Evolutionary conservation across 2,888 invertebrate genomes (phyloP).

Genomic region (Trichogramma evanescens): DNA sequence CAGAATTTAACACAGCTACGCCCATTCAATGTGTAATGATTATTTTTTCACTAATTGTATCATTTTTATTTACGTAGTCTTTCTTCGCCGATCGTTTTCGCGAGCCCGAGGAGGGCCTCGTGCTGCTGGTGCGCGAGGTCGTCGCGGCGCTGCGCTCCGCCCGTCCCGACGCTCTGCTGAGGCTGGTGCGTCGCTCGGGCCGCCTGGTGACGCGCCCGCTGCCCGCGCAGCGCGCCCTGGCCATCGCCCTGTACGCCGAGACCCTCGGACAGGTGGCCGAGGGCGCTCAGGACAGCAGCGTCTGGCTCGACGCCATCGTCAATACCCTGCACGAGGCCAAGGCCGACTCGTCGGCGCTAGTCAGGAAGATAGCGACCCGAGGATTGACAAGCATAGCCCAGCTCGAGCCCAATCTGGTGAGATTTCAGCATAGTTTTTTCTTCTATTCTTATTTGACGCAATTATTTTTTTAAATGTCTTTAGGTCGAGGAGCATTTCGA

Average conservation of each 20-base stretch:
- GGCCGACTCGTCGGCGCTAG: constrained; percentile 37
- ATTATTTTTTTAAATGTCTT: not conserved
- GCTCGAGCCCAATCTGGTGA: constrained; percentile 33
- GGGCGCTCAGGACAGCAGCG: constrained; percentile 18
- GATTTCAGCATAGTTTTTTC: not conserved
- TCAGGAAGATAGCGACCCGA: constrained; percentile 37
- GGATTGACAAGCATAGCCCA: constrained; percentile 37
- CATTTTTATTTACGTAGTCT: not conserved
- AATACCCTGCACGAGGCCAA: constrained; percentile 37
- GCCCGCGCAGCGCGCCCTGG: constrained; percentile 36
- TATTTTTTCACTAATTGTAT: no score
- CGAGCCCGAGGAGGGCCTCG: constrained; percentile 34
- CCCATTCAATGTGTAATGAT: no score
- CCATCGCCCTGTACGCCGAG: constrained; percentile 36
- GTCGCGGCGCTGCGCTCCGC: constrained; percentile 29
- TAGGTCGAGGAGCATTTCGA: constrained; percentile 39
- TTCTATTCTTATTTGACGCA: not conserved
- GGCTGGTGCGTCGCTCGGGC: constrained; percentile 31
- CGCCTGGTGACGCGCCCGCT: constrained; percentile 34
- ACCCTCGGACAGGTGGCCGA: constrained; percentile 34
- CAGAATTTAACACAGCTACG: no score
- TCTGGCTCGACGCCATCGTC: constrained; percentile 40
- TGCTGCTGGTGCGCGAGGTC: constrained; percentile 32
- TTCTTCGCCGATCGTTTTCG: no score
- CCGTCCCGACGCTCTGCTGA: constrained; percentile 25